Base-by-base conservation (phyloP, 2,888 invertebrate species). In the Xanthorhoe spadicearia region DNA sequence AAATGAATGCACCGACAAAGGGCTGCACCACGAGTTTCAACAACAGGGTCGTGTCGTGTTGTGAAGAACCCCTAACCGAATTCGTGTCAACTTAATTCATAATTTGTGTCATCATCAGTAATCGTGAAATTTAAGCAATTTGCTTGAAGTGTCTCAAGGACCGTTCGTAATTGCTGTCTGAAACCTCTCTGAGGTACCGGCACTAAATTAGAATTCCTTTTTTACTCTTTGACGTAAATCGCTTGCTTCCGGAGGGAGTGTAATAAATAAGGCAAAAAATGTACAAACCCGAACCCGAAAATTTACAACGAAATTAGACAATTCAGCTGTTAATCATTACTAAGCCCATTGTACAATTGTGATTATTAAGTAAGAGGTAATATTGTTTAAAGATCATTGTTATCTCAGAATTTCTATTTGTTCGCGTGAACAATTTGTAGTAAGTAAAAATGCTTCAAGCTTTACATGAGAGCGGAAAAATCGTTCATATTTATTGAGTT, bases 81-180 rank as follows among this genome's bases (percentile, higher is more conserved):
- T 67, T 62, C 59, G 52, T 68, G 61, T 67, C 66, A 71, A 67
- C 69, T 71, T 66, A 65, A 66, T 64, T 69, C 60, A 73, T 71
- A 74, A 74, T 73, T 43, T 73, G 65, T 71, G 71, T 69, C 68
- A 73, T 73, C 69, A 69, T 71, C 74, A 68, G 68, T 71, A 74
- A 73, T 69, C 68, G 70, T 65, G 64, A 69, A 74, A 74, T 74
- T 71, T 74, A 69, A 73, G 71, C 69, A 74, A 74, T 74, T 74
- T 73, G 67, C 60, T 50, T 54, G 64, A 61, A 70, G 67, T 64
- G 65, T 65, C 66, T 70, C 61, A 52, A 70, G 65, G 59, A 66
- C 63, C 70, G 5, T 7, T 72, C 58, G 64, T 74, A 72, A 74
- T 74, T 72, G 72, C 69, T 64, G 51, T 32, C 52, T 68, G 65